phyloP scores from a whole-genome alignment of 2,888 invertebrate species.

The Ditula angustiorana region DNA sequence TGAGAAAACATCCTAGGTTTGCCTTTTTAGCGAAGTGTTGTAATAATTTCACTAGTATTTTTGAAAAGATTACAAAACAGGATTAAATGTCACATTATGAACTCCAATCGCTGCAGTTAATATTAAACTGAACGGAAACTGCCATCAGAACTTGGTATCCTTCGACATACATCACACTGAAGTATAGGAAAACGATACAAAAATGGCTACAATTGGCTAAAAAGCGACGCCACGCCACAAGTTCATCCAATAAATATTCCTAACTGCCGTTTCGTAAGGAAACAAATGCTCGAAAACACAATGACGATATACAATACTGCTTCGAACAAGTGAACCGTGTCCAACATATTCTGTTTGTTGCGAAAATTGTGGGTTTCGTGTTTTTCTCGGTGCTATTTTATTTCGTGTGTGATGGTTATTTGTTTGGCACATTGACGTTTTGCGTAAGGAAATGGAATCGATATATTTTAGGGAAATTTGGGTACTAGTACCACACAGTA shows the following conservation, averaged over 20 bases:
- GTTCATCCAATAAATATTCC: constrained; percentile 83
- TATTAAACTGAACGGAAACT: constrained; percentile 58
- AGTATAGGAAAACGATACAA: constrained; percentile 61
- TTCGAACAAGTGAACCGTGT: constrained; percentile 74
- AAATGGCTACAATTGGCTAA: constrained; percentile 78
- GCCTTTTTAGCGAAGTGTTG: too few relatives aligned
- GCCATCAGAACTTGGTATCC: constrained; percentile 66
- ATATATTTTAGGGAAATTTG: constrained; percentile 14
- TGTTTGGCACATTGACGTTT: constrained; percentile 18
- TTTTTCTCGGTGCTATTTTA: constrained; percentile 58
- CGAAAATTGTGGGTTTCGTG: constrained; percentile 69
- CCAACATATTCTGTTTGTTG: constrained; percentile 80
- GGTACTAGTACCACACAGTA: too few relatives aligned
- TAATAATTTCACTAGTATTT: too few relatives aligned
- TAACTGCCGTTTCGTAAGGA: constrained; percentile 82
- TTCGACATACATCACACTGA: constrained; percentile 60
- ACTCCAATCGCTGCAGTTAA: constrained; percentile 28
- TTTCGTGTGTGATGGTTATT: constrained; percentile 57
- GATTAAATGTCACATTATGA: constrained; percentile 24
- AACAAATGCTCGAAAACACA: constrained; percentile 82
- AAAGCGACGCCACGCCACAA: constrained; percentile 79
- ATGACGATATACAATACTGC: constrained; percentile 80
- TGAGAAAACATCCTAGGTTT: too few relatives aligned
- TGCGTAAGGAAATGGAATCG: constrained; percentile 37
- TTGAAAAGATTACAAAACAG: background rate